Percentiles rank a stretch among this genome's conserved stretches.
These are phyloP conservation scores for Brachionus plicatilis DNA, from an alignment of 1,140 invertebrate species.

Conservation along the genomic window DNA sequence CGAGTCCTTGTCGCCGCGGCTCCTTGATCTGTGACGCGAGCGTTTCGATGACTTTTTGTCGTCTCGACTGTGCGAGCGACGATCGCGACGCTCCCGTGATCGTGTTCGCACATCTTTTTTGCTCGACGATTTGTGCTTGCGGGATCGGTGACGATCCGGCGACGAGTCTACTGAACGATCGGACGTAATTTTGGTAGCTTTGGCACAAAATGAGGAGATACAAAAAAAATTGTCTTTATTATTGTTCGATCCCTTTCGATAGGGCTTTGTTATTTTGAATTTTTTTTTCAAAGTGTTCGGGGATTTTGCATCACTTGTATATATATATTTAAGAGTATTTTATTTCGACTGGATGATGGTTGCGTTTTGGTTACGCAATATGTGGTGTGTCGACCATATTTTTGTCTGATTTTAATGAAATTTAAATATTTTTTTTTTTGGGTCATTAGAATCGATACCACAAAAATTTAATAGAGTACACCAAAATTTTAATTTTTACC, in stretches of 20 bases:
- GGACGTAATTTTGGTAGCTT: background rate
- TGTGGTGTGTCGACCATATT: background rate
- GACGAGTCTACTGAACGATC: background rate
- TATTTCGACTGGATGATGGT: background rate
- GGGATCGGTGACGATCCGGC: background rate
- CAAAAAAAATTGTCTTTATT: no score
- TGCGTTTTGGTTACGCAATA: background rate
- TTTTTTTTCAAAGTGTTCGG: background rate
- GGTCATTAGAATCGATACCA: no score
- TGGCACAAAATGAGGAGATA: background rate
- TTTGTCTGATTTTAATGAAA: background rate
- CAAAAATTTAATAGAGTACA: no score
- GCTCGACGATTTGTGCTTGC: slow-evolving; percentile 1
- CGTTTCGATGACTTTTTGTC: background rate
- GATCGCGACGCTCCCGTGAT: background rate
- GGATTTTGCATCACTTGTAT: background rate
- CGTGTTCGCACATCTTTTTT: background rate
- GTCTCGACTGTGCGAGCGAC: background rate
- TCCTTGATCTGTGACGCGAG: background rate
- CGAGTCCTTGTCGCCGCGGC: background rate
- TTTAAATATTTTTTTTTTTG: no score
- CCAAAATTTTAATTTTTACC: no score
- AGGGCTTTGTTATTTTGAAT: background rate
- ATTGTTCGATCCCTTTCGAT: background rate
- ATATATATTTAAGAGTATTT: background rate